Conservation (phyloP, 2,113 vertebrate genomes). For the Anhinga rufa region DNA sequence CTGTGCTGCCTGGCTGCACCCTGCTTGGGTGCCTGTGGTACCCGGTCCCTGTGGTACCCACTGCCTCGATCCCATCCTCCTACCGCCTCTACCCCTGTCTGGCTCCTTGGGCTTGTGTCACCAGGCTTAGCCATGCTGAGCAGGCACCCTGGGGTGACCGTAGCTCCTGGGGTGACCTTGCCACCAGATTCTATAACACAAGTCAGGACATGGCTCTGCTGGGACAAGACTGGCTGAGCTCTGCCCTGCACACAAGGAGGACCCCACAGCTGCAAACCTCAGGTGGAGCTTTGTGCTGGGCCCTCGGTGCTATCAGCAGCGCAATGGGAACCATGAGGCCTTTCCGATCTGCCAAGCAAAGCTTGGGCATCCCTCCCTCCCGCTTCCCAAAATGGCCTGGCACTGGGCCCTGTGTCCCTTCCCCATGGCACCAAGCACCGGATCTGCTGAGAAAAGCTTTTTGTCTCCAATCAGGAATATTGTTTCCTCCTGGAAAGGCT, state of each 20-base stretch:
- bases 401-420: neutral
- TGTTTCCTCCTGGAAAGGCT: slow-evolving; percentile 37
- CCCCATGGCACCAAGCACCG: neutral
- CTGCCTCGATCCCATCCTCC: neutral
- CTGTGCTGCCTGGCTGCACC: neutral
- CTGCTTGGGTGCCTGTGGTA: accelerated
- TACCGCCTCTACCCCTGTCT: neutral
- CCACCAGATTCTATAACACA: neutral
- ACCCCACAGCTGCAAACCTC: neutral
- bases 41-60: too few species aligned
- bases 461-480: slow-evolving; percentile 24
- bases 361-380: neutral
- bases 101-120: neutral
- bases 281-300: neutral
- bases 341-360: neutral
- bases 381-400: neutral
- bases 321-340: neutral
- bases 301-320: neutral
- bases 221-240: neutral
- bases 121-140: neutral
- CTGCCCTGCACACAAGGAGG: neutral
- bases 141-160: neutral
- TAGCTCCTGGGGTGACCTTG: neutral
- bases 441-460: neutral
- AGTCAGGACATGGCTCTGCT: neutral